phyloP scores from a whole-genome alignment of 2,797 vertebrate genomes.

The Eurystomus glaucurus region DNA sequence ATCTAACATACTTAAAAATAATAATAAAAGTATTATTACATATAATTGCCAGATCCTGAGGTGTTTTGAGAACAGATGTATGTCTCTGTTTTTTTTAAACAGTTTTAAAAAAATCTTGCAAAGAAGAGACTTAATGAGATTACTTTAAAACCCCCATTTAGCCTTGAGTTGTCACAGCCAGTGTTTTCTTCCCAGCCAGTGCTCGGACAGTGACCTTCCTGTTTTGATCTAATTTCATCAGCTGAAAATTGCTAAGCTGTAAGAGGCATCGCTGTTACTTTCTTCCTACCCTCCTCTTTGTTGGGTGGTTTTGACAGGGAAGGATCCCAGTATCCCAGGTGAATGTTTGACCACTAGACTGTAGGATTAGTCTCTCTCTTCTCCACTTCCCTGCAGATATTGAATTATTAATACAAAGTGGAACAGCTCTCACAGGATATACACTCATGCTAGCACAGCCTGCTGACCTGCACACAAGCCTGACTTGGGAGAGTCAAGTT shows the following conservation, averaged over 20 bases:
- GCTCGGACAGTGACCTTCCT: background rate
- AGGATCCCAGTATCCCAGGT: background rate
- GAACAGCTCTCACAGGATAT: slow-evolving; percentile 12
- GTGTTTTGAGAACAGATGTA: background rate
- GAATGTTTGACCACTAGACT: slow-evolving; percentile 36
- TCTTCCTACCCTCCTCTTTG: background rate
- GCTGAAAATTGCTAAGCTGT: background rate
- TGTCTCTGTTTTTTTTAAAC: background rate
- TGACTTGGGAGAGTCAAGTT: background rate
- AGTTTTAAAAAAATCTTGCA: background rate
- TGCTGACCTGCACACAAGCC: background rate
- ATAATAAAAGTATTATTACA: background rate
- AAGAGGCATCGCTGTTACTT: background rate
- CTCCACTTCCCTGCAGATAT: slow-evolving; percentile 6
- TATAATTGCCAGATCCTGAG: background rate
- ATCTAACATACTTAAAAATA: background rate
- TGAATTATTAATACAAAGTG: slow-evolving; percentile 61
- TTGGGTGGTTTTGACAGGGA: slow-evolving; percentile 20
- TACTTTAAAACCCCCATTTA: background rate
- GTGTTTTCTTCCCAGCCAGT: slow-evolving; percentile 1
- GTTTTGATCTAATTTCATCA: slow-evolving; percentile 10
- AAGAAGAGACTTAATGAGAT: background rate
- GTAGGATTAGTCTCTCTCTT: slow-evolving; percentile 24
- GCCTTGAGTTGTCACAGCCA: slow-evolving; percentile 5
- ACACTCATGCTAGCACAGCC: background rate